These are phyloP conservation scores for Nymphalis urticae DNA, from an alignment of 2,888 invertebrate genomes.

Conservation along the genomic window DNA sequence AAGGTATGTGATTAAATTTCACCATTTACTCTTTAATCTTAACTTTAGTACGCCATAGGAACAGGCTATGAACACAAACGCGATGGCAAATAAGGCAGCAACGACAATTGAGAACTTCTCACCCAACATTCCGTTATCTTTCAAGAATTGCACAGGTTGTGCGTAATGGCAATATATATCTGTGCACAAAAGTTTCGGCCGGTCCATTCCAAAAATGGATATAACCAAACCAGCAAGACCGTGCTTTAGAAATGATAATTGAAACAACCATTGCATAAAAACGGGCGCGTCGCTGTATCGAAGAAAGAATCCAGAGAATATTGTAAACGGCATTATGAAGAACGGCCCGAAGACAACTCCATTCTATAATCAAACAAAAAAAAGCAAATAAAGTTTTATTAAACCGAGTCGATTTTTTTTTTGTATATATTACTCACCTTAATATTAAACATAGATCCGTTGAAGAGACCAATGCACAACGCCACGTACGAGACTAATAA, in stretches of 20 bases:
- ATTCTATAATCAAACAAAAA: conserved; percentile 82
- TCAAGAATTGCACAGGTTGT: conserved; percentile 87
- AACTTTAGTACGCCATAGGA: conserved; percentile 86
- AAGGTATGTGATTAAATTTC: conserved; percentile 1
- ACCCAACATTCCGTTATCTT: conserved; percentile 85
- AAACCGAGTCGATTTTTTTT: neutral
- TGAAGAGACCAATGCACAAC: conserved; percentile 91
- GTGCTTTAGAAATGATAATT: conserved; percentile 93
- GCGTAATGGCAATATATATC: conserved; percentile 88
- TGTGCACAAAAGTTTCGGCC: conserved; percentile 87
- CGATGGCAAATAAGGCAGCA: conserved; percentile 83
- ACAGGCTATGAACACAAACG: conserved; percentile 82
- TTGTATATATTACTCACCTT: conserved; percentile 79
- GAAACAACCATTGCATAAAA: conserved; percentile 91
- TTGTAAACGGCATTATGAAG: conserved; percentile 91
- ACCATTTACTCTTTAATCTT: conserved; percentile 81
- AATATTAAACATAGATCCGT: conserved; percentile 90
- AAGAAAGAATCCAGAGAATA: conserved; percentile 97
- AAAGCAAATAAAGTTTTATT: neutral
- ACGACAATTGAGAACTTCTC: conserved; percentile 86
- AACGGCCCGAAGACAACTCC: conserved; percentile 95
- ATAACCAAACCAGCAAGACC: conserved; percentile 91
- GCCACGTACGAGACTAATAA: conserved; percentile 91
- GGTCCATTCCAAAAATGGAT: conserved; percentile 90
- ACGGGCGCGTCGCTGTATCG: conserved; percentile 89